Evolutionary conservation across 2,113 vertebrate genomes (phyloP).

Genomic region (Dicaeum eximium): DNA sequence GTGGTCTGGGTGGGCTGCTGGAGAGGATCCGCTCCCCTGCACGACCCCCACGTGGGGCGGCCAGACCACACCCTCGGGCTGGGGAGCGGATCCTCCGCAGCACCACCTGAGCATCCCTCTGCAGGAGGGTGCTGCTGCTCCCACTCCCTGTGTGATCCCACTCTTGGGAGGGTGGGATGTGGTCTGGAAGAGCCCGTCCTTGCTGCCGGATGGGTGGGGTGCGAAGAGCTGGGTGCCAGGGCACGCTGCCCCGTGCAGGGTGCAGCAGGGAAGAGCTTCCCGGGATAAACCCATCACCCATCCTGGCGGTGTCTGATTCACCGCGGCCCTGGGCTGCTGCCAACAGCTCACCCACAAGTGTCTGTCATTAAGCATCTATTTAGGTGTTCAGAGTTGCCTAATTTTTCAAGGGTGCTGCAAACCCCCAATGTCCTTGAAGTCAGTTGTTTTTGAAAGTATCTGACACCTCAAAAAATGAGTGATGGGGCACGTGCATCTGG

Average conservation of each 20-base stretch:
- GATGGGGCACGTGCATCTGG: not conserved
- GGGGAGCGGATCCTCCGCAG: not conserved
- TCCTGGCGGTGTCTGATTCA: not conserved
- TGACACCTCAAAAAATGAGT: not conserved
- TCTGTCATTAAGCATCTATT: conserved; percentile 26
- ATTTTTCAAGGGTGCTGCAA: conserved; percentile 23
- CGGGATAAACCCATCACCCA: not conserved
- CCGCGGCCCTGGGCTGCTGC: not conserved
- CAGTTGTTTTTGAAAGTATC: not conserved
- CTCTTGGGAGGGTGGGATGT: not conserved
- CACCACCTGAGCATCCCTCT: not conserved
- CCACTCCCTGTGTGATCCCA: not conserved
- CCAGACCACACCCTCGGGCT: too few relatives aligned
- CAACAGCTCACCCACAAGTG: not conserved
- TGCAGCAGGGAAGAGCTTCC: not conserved
- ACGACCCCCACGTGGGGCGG: accelerated
- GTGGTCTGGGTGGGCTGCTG: not conserved
- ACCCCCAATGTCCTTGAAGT: not conserved
- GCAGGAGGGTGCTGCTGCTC: not conserved
- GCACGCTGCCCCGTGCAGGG: not conserved
- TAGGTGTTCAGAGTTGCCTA: not conserved
- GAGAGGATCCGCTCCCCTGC: not conserved
- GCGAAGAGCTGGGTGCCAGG: not conserved
- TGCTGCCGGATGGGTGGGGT: not conserved
- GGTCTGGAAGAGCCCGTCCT: not conserved